Evolutionary conservation across 1,140 invertebrate genomes (phyloP).

Genomic region (Babylonia areolata): DNA sequence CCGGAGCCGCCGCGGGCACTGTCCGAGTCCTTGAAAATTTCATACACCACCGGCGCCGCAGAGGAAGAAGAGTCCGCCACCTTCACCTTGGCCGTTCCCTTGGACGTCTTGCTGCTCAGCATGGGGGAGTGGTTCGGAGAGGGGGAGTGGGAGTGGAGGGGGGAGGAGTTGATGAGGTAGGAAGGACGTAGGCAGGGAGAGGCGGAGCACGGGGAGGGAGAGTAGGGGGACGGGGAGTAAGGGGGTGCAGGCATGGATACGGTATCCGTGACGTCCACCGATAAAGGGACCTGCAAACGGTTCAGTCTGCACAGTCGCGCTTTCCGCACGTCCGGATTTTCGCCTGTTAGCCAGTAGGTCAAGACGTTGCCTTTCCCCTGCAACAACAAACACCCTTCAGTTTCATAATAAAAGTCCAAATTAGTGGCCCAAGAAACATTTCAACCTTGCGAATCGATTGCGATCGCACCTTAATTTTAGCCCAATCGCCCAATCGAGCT

Average conservation of each 20-base stretch:
- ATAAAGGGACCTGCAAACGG: neutral
- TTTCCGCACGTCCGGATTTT: slow-evolving; percentile 51
- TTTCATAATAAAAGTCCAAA: too few relatives aligned
- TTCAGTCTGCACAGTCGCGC: slow-evolving; percentile 1
- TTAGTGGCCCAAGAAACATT: too few relatives aligned
- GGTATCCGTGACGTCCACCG: neutral
- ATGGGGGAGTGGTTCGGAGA: slow-evolving; percentile 26
- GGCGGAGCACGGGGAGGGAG: neutral
- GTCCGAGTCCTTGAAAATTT: slow-evolving; percentile 32
- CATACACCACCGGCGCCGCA: neutral
- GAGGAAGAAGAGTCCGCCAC: slow-evolving; percentile 5
- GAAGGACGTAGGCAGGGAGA: slow-evolving; percentile 5
- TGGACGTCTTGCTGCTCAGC: neutral
- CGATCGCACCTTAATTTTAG: too few relatives aligned
- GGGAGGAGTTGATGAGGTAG: slow-evolving; percentile 26
- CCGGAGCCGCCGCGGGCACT: slow-evolving; percentile 8
- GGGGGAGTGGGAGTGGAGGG: neutral
- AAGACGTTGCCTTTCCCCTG: slow-evolving; percentile 73
- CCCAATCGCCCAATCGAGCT: too few relatives aligned
- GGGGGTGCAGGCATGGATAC: neutral
- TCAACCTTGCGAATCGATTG: too few relatives aligned
- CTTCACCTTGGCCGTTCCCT: neutral
- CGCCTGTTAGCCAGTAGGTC: slow-evolving; percentile 72
- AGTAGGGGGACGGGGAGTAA: neutral
- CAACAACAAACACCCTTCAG: neutral